Evolutionary conservation across 2,113 vertebrate species (phyloP).

Genomic region (Vanacampus margaritifer): DNA sequence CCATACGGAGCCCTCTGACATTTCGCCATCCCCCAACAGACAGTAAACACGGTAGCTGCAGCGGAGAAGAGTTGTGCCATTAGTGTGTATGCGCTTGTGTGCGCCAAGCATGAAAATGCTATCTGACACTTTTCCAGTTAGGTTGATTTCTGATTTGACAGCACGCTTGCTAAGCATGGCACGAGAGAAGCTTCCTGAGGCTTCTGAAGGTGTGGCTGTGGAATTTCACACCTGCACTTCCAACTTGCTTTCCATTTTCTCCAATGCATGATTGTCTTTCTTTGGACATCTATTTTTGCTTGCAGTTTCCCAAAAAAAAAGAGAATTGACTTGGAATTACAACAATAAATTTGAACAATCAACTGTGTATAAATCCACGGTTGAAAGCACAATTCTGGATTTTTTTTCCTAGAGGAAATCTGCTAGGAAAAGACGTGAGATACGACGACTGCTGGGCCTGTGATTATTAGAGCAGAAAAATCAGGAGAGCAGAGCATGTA

Average conservation of each 20-base stretch:
- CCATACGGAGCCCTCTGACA: conserved; percentile 93
- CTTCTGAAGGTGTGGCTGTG: conserved; percentile 9
- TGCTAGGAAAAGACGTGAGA: conserved; percentile 48
- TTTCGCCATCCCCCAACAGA: conserved; percentile 89
- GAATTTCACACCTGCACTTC: conserved; percentile 40
- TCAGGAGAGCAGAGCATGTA: conserved; percentile 54
- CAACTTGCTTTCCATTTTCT: not conserved
- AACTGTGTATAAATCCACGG: not conserved
- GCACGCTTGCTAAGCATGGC: conserved; percentile 24
- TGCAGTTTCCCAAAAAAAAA: not conserved
- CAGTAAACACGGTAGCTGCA: conserved; percentile 88
- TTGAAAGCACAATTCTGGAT: conserved; percentile 7
- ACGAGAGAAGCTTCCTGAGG: conserved; percentile 21
- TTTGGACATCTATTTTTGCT: not conserved
- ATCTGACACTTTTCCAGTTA: conserved; percentile 49
- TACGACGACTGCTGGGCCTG: conserved; percentile 47
- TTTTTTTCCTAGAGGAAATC: conserved; percentile 38
- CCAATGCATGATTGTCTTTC: not conserved
- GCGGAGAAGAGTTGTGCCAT: conserved; percentile 13
- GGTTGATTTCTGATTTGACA: conserved; percentile 38
- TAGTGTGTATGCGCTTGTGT: conserved; percentile 3
- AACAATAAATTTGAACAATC: conserved; percentile 7
- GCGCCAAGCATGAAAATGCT: conserved; percentile 24
- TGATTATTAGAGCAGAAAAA: conserved; percentile 78
- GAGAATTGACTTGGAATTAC: not conserved